phyloP scores from a whole-genome alignment of 2,797 vertebrate genomes.

The Melopsittacus undulatus region DNA sequence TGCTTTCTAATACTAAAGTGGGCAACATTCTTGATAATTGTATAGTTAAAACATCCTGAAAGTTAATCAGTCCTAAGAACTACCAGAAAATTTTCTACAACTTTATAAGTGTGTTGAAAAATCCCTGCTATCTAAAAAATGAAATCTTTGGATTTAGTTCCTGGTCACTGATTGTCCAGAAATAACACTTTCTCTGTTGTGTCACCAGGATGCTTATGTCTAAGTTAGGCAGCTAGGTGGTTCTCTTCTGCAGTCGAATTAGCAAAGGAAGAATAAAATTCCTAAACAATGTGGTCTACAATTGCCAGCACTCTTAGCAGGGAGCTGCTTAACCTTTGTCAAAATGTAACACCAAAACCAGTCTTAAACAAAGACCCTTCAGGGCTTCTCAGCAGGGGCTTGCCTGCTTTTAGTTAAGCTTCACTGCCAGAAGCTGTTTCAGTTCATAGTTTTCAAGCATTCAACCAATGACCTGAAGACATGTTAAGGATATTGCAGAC shows the following conservation, averaged over 20 bases:
- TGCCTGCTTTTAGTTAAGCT: neutral
- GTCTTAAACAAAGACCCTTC: neutral
- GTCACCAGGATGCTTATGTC: neutral
- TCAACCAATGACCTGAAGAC: neutral
- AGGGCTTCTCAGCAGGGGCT: neutral
- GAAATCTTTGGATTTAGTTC: neutral
- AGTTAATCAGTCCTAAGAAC: slow-evolving; percentile 16
- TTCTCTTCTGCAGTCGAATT: neutral
- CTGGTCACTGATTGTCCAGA: neutral
- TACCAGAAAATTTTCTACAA: neutral
- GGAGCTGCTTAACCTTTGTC: slow-evolving; percentile 38
- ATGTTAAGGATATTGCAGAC: neutral
- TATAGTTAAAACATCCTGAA: slow-evolving; percentile 5
- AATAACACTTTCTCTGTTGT: neutral
- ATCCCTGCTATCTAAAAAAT: neutral
- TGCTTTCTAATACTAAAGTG: neutral
- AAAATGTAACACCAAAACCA: neutral
- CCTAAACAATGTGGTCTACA: neutral
- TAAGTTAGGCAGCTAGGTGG: neutral
- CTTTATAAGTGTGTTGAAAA: neutral
- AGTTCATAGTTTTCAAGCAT: neutral
- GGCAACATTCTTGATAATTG: slow-evolving; percentile 32
- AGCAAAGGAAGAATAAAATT: neutral
- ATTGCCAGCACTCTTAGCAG: neutral
- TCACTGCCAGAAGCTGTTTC: neutral